Evolutionary conservation across 2,888 invertebrate genomes (phyloP), one percentile per base, ranked within the genome.

Genomic region (Terebella lapidaria): DNA sequence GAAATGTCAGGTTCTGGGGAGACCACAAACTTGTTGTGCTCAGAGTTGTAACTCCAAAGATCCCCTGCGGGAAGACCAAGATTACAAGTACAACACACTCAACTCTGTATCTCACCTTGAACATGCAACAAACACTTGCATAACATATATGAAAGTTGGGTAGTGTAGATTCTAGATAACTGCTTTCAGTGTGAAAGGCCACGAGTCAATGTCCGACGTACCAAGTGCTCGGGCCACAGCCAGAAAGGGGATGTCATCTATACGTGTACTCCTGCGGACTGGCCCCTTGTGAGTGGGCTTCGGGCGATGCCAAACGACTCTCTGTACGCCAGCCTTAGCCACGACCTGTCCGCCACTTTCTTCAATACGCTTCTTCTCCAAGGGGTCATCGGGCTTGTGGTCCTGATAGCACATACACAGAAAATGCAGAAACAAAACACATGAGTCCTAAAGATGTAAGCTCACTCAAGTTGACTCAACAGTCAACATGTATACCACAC

Each of bases 291-390:
- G 88, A 10, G 55, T 42, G 27, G 68, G 62, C 55, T 74, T 74
- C 4, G 95, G 94, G 70, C 97, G 85, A 81, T 93, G 93, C 97
- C 97, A 97, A 0, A 99, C 96, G 0, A 99, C 96, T 47, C 97
- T 85, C 0, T 93, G 92, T 0, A 97, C 94, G 1, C 96, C 96
- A 61, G 86, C 84, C 77, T 89, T 89, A 54, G 83, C 80, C 76
- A 88, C 83, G 54, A 91, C 84, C 68, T 79, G 71, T 29, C 84
- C 81, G 4, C 83, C 83, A 65, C 79, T 77, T 47, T 77, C 73
- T 67, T 83, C 87, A 67, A 97, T 97, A 51, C 96, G 85, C 28
- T 86, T 84, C 80, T 88, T 89, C 83, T 97, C 96, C 3, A 85
- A 85, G 4, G 86, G 85, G 61, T 88, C 89, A 79, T 96, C 95